These are phyloP conservation scores for Cecidostiba fungosa DNA, from an alignment of 2,888 invertebrate genomes.

Conservation along the genomic window DNA sequence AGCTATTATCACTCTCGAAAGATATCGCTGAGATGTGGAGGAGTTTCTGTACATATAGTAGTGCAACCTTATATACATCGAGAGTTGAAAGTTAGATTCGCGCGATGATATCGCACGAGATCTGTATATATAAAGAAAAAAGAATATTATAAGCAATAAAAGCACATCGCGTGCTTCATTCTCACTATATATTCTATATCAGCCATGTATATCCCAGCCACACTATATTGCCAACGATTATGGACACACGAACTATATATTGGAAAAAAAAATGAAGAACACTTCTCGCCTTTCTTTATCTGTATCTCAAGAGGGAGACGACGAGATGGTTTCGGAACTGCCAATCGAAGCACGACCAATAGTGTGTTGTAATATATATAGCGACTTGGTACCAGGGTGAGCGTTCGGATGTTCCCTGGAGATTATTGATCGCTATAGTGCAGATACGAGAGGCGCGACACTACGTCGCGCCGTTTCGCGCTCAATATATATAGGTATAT, in stretches of 20 bases:
- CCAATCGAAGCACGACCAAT: constrained; percentile 38
- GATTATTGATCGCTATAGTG: constrained; percentile 77
- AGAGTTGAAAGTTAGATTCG: neutral
- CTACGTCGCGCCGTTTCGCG: no score
- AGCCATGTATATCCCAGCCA: no score
- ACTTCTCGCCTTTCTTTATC: neutral
- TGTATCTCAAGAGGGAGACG: neutral
- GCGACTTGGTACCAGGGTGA: neutral
- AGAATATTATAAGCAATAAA: neutral
- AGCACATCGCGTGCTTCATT: constrained; percentile 18
- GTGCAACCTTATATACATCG: no score
- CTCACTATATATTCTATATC: neutral
- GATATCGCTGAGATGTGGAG: no score
- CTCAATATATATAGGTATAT: no score
- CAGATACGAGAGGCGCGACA: constrained; percentile 64
- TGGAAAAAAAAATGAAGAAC: neutral
- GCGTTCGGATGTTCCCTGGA: constrained; percentile 77
- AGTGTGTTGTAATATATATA: neutral
- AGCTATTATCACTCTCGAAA: no score
- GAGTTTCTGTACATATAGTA: no score
- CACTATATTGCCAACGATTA: neutral
- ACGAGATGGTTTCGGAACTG: constrained; percentile 18
- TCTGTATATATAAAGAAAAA: neutral
- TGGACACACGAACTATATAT: neutral
- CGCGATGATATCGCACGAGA: neutral